Evolutionary conservation across 1,140 invertebrate genomes (phyloP), one percentile per base, ranked within the genome.

Genomic region (Drosophila willistoni): DNA sequence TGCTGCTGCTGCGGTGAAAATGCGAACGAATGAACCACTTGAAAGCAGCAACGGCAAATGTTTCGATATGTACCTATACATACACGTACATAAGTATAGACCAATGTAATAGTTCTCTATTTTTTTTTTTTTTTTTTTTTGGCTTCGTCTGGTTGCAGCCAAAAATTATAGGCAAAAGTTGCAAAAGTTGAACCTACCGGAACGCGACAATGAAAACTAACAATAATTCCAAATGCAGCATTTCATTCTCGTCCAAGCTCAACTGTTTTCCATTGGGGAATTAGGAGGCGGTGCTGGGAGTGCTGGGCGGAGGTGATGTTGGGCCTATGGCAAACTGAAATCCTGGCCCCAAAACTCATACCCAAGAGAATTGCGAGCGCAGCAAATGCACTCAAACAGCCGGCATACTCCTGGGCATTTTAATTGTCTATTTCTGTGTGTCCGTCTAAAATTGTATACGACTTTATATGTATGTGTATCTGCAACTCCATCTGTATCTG

Each of bases 371-470:
- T 78, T 70, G 72, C 39, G 55, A 69, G 79, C 51, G 64, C 67
- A 67, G 76, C 66, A 73, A 86, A 68, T 79, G 73, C 72, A 79
- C 76, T 77, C 84, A 71, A 87, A 87, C 70, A 74, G 72, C 73
- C 70, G 77, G 68, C 68, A 64, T 73, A 79, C 83, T 89, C 77
- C 63, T 62, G 83, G 79, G 83, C 76, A 79, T 87, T 86, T 86
- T 86, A 86, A 86, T 86, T 86, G 83, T 89, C 80, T 82, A 65
- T 64, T 13, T 25, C 12, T 14, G 54, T 62, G 36, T 56, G 73
- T 59, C 54, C 57, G 71, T 19, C 69, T 73, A 54, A 54, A 34
- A 65, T 73, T 72, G 64, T 34, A 62, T 39, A 14, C 62, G 39
- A 42, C 39, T 12, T 12, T 39, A 39, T 39, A 39, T 39, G 36